Evolutionary conservation across 2,888 invertebrate species (phyloP).

Genomic region (Siphlonurus alternatus): DNA sequence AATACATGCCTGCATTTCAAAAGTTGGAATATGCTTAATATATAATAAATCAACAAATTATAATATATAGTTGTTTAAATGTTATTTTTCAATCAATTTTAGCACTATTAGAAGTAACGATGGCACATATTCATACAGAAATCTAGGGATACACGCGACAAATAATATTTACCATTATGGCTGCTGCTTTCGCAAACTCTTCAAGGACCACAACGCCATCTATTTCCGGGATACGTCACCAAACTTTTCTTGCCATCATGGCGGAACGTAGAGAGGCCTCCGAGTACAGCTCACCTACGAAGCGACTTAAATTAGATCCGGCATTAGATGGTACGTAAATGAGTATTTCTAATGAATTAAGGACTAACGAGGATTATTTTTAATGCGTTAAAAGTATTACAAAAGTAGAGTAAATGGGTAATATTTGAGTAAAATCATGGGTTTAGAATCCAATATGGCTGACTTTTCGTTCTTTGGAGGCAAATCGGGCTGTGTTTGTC

Average conservation of each 20-base stretch:
- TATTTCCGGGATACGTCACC: not conserved
- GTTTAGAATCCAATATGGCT: not conserved
- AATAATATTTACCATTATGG: not conserved
- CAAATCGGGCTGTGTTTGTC: not conserved
- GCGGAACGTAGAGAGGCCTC: conserved; percentile 15
- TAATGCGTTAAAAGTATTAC: not conserved
- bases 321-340: not conserved
- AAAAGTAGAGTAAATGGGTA: not conserved
- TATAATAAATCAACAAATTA: no score
- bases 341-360: not conserved
- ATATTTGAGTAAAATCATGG: not conserved
- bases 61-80: no score
- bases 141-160: no score
- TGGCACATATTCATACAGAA: no score
- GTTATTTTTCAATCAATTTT: no score
- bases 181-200: not conserved
- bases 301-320: conserved; percentile 16
- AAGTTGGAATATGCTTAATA: no score
- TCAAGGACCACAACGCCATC: not conserved
- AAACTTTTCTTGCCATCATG: conserved; percentile 12
- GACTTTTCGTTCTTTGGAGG: not conserved
- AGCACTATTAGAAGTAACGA: no score
- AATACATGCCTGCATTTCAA: no score
- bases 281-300: conserved; percentile 16
- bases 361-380: not conserved